Evolutionary conservation across 2,113 vertebrate genomes (phyloP), one percentile per base, ranked within the genome.

Genomic region (Planiliza haematocheilus): DNA sequence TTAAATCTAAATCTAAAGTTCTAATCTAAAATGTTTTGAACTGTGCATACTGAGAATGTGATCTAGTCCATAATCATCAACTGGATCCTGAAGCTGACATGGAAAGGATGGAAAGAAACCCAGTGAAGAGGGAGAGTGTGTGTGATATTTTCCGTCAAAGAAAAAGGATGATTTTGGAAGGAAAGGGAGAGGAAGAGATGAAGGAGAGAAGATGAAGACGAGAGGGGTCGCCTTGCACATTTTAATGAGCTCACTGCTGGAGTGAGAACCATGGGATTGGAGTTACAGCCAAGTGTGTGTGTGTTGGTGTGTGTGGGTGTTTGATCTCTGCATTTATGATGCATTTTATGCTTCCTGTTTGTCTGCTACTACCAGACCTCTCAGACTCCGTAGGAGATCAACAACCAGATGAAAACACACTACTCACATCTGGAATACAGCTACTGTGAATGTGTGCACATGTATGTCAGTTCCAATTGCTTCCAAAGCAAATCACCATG

Each of bases 191-290:
- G 61, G 70, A 57, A 52, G 64, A 67, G 75, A 65, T 55, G 67
- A 66, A 86, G 64, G 58, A 48, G 63, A 77, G 71, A 84, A 66
- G 77, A 78, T 56, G 77, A 67, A 77, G 72, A 86, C 43, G 38
- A 84, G 73, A 86, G 70, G 79, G 81, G 69, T 83, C 20, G 65
- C 73, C 72, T 91, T 48, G 60, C 89, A 87, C 90, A 91, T 92
- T 91, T 90, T 90, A 91, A 92, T 91, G 90, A 92, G 89, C 84
- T 87, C 62, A 60, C 82, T 87, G 88, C 78, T 74, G 58, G 77
- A 81, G 81, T 70, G 64, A 81, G 83, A 74, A 74, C 67, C 88
- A 73, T 59, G 77, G 78, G 78, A 87, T 62, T 64, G 51, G 66
- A 77, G 70, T 71, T 38, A 46, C 60, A 79, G 84, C 86, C 82